Evolutionary conservation across 2,113 vertebrate genomes (phyloP), one percentile per base, ranked within the genome.

Genomic region (Chinchilla lanigera): DNA sequence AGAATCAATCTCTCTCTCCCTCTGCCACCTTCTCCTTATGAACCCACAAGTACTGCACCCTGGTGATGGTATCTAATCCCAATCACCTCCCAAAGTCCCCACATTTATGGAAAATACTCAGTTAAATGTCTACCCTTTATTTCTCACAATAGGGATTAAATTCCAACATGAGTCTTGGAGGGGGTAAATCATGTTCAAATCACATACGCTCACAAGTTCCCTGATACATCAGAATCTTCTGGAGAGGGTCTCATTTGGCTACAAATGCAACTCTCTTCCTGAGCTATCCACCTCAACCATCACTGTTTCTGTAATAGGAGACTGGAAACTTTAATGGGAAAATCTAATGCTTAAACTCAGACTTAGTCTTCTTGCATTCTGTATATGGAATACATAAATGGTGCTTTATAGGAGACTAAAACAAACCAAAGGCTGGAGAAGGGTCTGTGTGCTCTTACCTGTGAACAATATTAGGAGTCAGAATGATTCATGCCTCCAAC

Each of bases 281-380:
- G 41, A 86, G 87, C 22, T 52, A 89, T 11, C 5, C 16, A 71
- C 35, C 14, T 78, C n/a, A 87, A 41, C 33, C 9, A 38, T 63
- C 30, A 20, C 10, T 78, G 19, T 89, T 94, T 38, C 38, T n/a
- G 0, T 90, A 86, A 93, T 5, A 84, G 54, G 38, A 61, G 60
- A 92, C 56, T 84, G 5, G 77, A 65, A 82, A 3, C 50, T 88
- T 97, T 86, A 82, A 50, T 77, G 75, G 60, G 30, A 75, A 96
- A 92, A 63, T 87, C 20, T 54, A 90, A 87, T 71, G n/a, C 41
- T 47, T 89, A 94, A 56, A 69, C n/a, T 94, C 50, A 58, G 1
- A 14, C 50, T 67, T 54, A 26, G 13, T 56, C 56, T 86, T 78
- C 52, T 80, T 90, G 28, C 26, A 71, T 81, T 80, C 95, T 56